Evolutionary conservation across 1,140 invertebrate genomes (phyloP).

Genomic region (Megalopta genalis): DNA sequence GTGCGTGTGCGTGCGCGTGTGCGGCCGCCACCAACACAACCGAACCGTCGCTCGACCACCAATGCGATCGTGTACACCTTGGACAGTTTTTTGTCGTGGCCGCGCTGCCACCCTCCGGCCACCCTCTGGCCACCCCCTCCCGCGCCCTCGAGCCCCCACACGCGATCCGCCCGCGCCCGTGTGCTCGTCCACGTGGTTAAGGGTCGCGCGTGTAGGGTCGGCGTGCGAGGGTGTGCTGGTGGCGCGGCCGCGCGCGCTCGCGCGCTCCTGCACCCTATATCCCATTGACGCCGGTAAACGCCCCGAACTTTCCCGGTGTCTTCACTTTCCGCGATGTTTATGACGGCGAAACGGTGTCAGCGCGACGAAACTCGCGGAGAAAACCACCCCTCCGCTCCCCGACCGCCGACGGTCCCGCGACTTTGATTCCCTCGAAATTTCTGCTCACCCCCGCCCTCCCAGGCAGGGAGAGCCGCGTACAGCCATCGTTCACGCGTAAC

Average conservation of each 20-base stretch:
- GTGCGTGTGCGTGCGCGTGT: slow-evolving; percentile 23
- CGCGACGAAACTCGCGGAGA: slow-evolving; percentile 17
- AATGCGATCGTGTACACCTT: slow-evolving; percentile 48
- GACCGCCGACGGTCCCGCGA: background rate
- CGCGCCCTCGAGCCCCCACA: no score
- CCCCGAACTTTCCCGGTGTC: slow-evolving; percentile 53
- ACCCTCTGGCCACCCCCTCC: background rate
- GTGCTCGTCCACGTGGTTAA: slow-evolving; percentile 56
- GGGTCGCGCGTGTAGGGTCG: background rate
- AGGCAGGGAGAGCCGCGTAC: background rate
- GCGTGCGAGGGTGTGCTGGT: background rate
- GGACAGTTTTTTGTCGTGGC: slow-evolving; percentile 57
- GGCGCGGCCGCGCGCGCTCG: background rate
- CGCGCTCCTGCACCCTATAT: slow-evolving; percentile 43
- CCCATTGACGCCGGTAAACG: slow-evolving; percentile 62
- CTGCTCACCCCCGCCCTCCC: background rate
- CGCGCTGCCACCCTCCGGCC: no score
- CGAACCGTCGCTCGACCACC: background rate
- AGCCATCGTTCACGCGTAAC: background rate
- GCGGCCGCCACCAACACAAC: slow-evolving; percentile 4
- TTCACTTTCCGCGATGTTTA: slow-evolving; percentile 49
- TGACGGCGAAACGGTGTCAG: slow-evolving; percentile 47
- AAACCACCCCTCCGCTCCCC: background rate
- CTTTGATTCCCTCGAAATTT: background rate
- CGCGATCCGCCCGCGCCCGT: background rate